Evolutionary conservation across 2,888 invertebrate species (phyloP).

Genomic region (Phragmatobia fuliginosa): DNA sequence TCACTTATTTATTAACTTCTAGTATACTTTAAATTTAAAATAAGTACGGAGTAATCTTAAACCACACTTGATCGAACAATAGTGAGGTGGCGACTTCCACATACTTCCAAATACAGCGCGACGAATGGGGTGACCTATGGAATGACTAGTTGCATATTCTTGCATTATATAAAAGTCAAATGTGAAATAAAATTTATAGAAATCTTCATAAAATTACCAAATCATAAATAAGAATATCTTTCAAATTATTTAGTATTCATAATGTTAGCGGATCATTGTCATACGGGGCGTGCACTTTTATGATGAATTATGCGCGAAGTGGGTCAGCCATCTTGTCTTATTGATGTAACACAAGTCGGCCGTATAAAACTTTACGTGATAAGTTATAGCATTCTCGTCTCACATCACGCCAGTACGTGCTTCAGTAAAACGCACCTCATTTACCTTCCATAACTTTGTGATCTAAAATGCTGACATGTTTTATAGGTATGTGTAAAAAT

Average conservation of each 20-base stretch:
- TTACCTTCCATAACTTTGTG: constrained; percentile 7
- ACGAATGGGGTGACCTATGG: too few relatives aligned
- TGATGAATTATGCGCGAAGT: constrained; percentile 54
- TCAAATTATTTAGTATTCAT: constrained; percentile 35
- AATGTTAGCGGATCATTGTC: constrained; percentile 33
- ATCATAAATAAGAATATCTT: neutral
- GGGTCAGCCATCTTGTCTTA: constrained; percentile 59
- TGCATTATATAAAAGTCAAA: too few relatives aligned
- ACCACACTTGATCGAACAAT: too few relatives aligned
- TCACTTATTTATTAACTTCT: too few relatives aligned
- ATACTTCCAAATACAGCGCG: too few relatives aligned
- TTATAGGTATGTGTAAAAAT: constrained; percentile 1
- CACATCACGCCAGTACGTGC: constrained; percentile 26
- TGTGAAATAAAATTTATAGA: too few relatives aligned
- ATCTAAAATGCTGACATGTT: constrained; percentile 7
- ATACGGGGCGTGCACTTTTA: constrained; percentile 59
- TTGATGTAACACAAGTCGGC: constrained; percentile 60
- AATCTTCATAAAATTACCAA: too few relatives aligned
- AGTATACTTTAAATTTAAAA: too few relatives aligned
- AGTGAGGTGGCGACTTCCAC: too few relatives aligned
- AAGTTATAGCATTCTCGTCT: constrained; percentile 44
- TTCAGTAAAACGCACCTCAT: constrained; percentile 15
- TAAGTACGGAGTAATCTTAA: too few relatives aligned
- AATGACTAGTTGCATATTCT: too few relatives aligned
- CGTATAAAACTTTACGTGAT: constrained; percentile 47